Percentiles rank a stretch among this genome's conserved stretches.
Conservation (phyloP, 2,113 vertebrate genomes). For the Macroglossus sobrinus region DNA sequence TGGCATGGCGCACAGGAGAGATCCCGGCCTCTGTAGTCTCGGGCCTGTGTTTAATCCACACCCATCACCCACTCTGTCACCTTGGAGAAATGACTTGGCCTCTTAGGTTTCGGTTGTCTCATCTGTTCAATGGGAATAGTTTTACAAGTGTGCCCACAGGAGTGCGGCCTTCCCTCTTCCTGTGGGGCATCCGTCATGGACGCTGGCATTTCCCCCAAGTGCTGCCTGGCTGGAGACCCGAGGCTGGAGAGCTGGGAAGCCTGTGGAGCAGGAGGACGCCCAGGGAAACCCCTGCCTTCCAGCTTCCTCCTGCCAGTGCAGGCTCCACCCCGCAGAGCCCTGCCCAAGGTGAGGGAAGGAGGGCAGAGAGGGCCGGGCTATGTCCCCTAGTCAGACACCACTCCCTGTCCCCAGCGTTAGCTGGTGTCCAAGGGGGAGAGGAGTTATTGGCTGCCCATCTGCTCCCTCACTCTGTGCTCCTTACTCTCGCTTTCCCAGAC, state of each 20-base stretch:
- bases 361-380: not conserved
- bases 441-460: not conserved
- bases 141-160: not conserved
- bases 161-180: not conserved
- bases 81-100: not conserved
- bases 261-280: not conserved
- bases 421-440: not conserved
- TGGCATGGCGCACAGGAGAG: rapidly evolving
- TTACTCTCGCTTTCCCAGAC: not conserved
- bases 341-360: not conserved
- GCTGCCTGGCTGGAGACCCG: not conserved
- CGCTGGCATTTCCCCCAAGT: not conserved
- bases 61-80: not conserved
- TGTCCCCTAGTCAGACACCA: no score
- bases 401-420: rapidly evolving
- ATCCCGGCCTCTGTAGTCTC: rapidly evolving
- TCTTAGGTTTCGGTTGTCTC: not conserved
- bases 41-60: no score
- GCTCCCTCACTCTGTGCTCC: not conserved
- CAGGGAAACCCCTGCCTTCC: not conserved
- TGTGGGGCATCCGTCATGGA: not conserved
- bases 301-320: no score
- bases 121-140: not conserved
- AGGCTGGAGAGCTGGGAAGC: not conserved
- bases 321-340: not conserved